Evolutionary conservation across 2,797 vertebrate genomes (phyloP).

Genomic region (Trematomus bernacchii): DNA sequence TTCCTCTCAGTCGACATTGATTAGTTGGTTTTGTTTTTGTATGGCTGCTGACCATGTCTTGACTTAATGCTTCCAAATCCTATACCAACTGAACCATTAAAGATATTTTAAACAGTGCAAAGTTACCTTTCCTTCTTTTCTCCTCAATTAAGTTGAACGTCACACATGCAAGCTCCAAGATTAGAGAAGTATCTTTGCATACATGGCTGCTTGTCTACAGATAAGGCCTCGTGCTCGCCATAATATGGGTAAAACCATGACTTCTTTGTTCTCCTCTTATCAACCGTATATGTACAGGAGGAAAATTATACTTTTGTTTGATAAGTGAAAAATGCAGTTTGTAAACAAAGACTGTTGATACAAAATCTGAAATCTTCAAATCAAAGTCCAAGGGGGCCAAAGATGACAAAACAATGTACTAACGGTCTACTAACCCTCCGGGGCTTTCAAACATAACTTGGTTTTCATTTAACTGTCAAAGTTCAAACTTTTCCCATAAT

Average conservation of each 20-base stretch:
- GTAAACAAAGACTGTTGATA: constrained; percentile 23
- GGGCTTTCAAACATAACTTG: neutral
- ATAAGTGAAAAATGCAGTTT: constrained; percentile 15
- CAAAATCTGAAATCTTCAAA: neutral
- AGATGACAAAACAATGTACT: neutral
- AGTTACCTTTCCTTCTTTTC: neutral
- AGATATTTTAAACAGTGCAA: constrained; percentile 80
- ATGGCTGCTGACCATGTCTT: constrained; percentile 83
- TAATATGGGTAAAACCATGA: constrained; percentile 31
- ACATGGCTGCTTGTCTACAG: neutral
- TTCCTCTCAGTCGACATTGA: constrained; percentile 65
- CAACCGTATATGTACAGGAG: neutral
- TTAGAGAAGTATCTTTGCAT: neutral
- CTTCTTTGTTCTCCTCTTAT: constrained; percentile 21
- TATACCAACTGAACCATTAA: constrained; percentile 88
- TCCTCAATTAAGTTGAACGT: neutral
- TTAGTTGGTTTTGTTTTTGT: constrained; percentile 75
- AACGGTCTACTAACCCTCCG: neutral
- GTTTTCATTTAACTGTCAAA: neutral
- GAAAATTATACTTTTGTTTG: neutral
- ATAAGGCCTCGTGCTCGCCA: constrained; percentile 27
- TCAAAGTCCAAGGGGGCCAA: neutral
- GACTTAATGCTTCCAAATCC: constrained; percentile 87
- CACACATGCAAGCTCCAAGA: neutral
- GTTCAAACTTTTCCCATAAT: neutral